These are phyloP conservation scores for Gisinianus flammeolus DNA, from an alignment of 2,888 invertebrate species.

Conservation along the genomic window DNA sequence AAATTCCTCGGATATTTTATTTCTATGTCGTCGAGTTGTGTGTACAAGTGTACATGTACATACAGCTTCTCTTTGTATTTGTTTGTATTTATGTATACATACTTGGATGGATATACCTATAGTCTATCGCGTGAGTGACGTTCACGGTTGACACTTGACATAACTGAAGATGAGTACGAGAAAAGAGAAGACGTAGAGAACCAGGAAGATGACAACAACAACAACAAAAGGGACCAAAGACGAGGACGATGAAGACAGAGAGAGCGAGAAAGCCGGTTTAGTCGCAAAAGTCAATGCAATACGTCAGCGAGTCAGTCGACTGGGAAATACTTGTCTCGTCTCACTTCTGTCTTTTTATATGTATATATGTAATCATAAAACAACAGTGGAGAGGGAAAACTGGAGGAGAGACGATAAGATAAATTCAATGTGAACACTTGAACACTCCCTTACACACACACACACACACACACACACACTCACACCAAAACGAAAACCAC, in stretches of 20 bases:
- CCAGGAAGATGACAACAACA: not conserved
- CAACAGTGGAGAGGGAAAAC: not conserved
- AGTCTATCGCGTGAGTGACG: not conserved
- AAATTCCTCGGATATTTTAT: too few species aligned
- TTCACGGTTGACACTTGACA: slow-evolving; percentile 9
- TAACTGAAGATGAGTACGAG: slow-evolving; percentile 7
- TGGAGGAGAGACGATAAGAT: not conserved
- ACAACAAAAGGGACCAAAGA: not conserved
- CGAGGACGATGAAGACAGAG: not conserved
- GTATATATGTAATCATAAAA: not conserved
- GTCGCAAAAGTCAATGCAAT: slow-evolving; percentile 9
- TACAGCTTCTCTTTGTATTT: not conserved
- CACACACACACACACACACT: too few species aligned
- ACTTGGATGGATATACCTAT: not conserved
- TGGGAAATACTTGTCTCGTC: slow-evolving; percentile 15
- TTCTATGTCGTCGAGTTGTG: too few species aligned
- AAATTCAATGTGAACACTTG: not conserved
- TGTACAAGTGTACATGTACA: not conserved
- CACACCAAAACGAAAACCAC: too few species aligned
- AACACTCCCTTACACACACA: too few species aligned
- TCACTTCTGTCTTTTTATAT: not conserved
- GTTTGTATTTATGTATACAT: not conserved
- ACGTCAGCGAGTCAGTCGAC: slow-evolving; percentile 26
- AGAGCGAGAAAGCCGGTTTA: not conserved
- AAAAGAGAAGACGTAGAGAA: not conserved